Evolutionary conservation across 2,888 invertebrate species (phyloP).

Genomic region (Polylopha cassiicola): DNA sequence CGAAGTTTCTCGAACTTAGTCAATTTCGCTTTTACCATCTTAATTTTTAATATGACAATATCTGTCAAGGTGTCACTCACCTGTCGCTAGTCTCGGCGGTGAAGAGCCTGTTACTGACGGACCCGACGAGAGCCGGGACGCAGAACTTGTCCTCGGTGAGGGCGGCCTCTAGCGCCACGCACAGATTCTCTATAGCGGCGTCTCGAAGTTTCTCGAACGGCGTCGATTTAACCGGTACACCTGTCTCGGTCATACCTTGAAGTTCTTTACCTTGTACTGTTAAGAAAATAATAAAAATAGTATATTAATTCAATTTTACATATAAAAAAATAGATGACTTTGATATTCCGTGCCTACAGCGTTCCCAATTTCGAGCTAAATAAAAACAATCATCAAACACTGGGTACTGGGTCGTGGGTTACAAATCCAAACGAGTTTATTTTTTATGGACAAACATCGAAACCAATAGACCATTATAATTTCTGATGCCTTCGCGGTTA

Average conservation of each 20-base stretch:
- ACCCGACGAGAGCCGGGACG: conserved; percentile 96
- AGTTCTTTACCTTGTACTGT: conserved; percentile 82
- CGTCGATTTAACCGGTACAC: conserved; percentile 71
- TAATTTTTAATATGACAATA: too few species aligned
- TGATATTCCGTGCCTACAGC: not conserved
- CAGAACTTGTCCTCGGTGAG: conserved; percentile 93
- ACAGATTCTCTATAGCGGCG: conserved; percentile 96
- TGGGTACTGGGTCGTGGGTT: too few species aligned
- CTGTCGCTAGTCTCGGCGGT: conserved; percentile 93
- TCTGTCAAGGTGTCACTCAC: too few species aligned
- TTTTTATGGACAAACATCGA: too few species aligned
- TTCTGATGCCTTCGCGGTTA: too few species aligned
- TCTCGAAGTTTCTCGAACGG: conserved; percentile 95
- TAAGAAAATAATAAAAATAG: conserved; percentile 7
- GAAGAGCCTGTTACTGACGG: conserved; percentile 96
- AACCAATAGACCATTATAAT: too few species aligned
- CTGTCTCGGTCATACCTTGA: conserved; percentile 72
- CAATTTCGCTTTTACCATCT: conserved; percentile 50
- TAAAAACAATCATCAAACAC: too few species aligned
- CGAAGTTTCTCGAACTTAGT: conserved; percentile 92
- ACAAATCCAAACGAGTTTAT: too few species aligned
- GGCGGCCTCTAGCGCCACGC: conserved; percentile 94
- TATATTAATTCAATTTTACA: not conserved
- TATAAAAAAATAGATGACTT: conserved; percentile 3
- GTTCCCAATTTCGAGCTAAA: too few species aligned